A percentile compares a stretch with the other conserved stretches of the same genome.
phyloP scores from a whole-genome alignment of 2,888 invertebrate species.

The Melikaiella ostensackeni region DNA sequence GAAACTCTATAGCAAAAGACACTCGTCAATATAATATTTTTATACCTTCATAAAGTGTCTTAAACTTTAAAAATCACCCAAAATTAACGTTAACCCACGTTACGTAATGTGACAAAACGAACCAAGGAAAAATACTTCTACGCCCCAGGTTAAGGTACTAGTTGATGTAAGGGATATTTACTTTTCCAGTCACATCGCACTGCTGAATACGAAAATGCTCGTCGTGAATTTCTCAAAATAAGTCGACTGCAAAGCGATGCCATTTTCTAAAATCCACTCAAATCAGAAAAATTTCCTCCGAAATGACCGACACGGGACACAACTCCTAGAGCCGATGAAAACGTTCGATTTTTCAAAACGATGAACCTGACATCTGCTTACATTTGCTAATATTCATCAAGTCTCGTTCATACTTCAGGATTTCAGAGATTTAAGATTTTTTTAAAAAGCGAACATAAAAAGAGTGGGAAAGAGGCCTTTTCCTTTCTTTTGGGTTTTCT shows the following conservation, averaged over 20 bases:
- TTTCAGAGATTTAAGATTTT: not conserved
- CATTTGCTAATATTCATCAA: not conserved
- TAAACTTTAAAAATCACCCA: constrained; percentile 7
- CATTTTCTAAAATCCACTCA: constrained; percentile 79
- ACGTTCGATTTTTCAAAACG: constrained; percentile 11
- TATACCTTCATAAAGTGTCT: not conserved
- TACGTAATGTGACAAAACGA: constrained; percentile 55
- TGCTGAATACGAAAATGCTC: constrained; percentile 54
- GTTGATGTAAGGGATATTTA: constrained; percentile 9
- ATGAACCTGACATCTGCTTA: constrained; percentile 6
- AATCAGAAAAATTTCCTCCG: constrained; percentile 19
- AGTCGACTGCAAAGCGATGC: constrained; percentile 88
- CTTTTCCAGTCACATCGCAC: constrained; percentile 38
- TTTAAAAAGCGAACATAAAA: too few species aligned
- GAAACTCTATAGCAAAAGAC: constrained; percentile 56
- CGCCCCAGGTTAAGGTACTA: not conserved
- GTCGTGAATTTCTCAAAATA: constrained; percentile 81
- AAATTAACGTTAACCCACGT: constrained; percentile 38
- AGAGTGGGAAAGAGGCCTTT: not conserved
- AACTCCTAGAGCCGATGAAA: not conserved
- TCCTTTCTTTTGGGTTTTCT: not conserved
- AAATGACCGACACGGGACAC: constrained; percentile 1
- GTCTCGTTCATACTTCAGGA: not conserved
- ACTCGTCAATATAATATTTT: constrained; percentile 16
- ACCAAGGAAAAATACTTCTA: constrained; percentile 32